phyloP scores from a whole-genome alignment of 2,113 vertebrate genomes.

The Tachycineta bicolor region DNA sequence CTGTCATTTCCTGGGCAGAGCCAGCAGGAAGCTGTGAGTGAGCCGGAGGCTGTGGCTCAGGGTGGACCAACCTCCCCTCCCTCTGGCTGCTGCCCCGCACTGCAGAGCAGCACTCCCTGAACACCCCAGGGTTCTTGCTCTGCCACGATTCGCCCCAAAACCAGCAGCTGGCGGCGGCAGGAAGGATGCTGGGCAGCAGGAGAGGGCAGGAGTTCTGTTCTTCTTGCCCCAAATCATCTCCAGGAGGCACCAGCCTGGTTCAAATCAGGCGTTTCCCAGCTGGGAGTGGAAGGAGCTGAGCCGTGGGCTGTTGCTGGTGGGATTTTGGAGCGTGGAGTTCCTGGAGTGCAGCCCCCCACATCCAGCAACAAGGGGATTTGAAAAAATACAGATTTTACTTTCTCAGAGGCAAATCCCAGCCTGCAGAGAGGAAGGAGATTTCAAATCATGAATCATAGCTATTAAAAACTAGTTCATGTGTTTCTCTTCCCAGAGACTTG shows the following conservation, averaged over 20 bases:
- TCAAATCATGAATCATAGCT: background rate
- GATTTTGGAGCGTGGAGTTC: background rate
- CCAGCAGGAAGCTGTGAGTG: constrained; percentile 78
- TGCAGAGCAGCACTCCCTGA: background rate
- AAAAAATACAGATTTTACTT: background rate
- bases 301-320: background rate
- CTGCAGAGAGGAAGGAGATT: background rate
- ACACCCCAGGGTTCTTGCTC: background rate
- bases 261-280: background rate
- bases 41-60: constrained; percentile 3
- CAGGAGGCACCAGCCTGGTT: background rate
- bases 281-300: background rate
- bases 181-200: background rate
- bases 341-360: background rate
- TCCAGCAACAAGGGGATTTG: background rate
- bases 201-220: background rate
- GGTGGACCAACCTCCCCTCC: constrained; percentile 47
- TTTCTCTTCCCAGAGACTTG: background rate
- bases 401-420: background rate
- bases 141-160: background rate
- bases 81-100: constrained; percentile 35
- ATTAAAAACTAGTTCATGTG: background rate
- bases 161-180: background rate
- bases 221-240: no score
- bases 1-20: constrained; percentile 75